Evolutionary conservation across 2,888 invertebrate genomes (phyloP).

Genomic region (Apocheima hispidaria): DNA sequence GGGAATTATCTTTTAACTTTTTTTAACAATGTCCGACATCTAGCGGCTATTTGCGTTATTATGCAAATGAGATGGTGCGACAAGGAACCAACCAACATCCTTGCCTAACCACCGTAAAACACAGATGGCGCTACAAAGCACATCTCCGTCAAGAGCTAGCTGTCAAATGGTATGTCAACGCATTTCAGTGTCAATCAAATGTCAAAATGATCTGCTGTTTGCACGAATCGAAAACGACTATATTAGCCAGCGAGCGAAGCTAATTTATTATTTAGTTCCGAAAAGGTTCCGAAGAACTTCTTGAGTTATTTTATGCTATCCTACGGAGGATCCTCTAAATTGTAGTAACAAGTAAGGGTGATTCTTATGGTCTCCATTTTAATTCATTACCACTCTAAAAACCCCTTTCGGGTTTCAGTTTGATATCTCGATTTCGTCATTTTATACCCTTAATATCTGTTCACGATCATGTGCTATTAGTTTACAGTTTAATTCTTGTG

Average conservation of each 20-base stretch:
- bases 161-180: neutral
- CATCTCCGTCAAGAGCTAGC: no score
- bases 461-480: conserved; percentile 53
- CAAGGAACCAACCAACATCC: conserved; percentile 18
- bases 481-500: conserved; percentile 51
- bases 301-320: conserved; percentile 60
- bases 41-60: conserved; percentile 53
- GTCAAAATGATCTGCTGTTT: conserved; percentile 49
- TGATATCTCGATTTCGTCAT: conserved; percentile 63
- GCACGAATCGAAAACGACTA: conserved; percentile 68
- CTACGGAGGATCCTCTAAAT: conserved; percentile 54
- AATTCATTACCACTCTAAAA: conserved; percentile 70
- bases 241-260: conserved; percentile 66
- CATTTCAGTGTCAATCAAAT: neutral
- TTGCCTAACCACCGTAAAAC: conserved; percentile 41
- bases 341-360: conserved; percentile 63
- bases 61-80: conserved; percentile 62
- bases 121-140: conserved; percentile 76
- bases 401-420: conserved; percentile 70
- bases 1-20: no score
- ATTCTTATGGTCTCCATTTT: conserved; percentile 64
- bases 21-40: conserved; percentile 70
- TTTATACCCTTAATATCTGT: conserved; percentile 60
- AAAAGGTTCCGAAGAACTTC: conserved; percentile 75
- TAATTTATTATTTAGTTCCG: conserved; percentile 79